Percentiles rank a stretch among this genome's conserved stretches.
Conservation (phyloP, 2,113 vertebrate species). For the Trochalopteron elliotii region DNA sequence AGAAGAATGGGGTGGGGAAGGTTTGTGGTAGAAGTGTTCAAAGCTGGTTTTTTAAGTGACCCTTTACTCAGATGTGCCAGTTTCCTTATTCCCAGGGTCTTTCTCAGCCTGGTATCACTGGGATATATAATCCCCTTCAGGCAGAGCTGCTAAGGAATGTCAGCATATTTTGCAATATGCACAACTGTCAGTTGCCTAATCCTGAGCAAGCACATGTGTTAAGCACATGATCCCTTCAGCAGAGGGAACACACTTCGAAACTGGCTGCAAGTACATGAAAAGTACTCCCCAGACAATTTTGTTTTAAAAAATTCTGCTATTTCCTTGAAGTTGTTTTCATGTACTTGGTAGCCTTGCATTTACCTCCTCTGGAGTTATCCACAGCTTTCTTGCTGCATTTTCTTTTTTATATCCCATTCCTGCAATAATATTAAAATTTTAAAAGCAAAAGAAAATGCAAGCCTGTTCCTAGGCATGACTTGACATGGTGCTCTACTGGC, state of each 20-base stretch:
- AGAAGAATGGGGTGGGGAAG: not conserved
- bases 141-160: constrained; percentile 14
- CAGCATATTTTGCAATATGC: constrained; percentile 3
- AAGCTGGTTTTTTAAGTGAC: constrained; percentile 38
- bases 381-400: not conserved
- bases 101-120: constrained; percentile 23
- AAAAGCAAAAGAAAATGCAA: not conserved
- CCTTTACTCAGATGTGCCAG: not conserved
- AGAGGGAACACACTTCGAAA: constrained; percentile 17
- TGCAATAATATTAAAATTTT: not conserved
- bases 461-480: not conserved
- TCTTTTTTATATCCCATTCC: not conserved
- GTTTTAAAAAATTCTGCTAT: constrained; percentile 2
- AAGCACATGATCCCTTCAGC: constrained; percentile 36
- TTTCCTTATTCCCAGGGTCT: constrained; percentile 54
- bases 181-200: constrained; percentile 50
- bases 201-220: constrained; percentile 50
- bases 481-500: not conserved
- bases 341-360: not conserved
- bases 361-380: not conserved
- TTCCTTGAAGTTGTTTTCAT: not conserved
- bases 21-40: not conserved
- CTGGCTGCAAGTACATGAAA: not conserved
- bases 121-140: constrained; percentile 20
- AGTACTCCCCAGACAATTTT: not conserved